phyloP scores from a whole-genome alignment of 2,113 vertebrate genomes.

The Ginglymostoma cirratum region DNA sequence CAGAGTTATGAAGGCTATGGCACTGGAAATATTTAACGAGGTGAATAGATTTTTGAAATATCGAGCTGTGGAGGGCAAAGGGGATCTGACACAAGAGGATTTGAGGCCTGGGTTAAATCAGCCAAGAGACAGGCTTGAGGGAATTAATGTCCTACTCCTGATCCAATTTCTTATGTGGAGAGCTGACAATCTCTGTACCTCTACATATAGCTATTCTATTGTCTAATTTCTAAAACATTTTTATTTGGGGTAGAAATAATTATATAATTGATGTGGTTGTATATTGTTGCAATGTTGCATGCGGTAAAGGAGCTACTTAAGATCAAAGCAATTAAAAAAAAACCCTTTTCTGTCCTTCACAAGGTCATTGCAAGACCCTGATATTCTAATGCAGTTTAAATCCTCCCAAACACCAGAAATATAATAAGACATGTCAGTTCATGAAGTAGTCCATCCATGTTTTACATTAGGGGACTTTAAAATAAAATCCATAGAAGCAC shows the following conservation, averaged over 20 bases:
- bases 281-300: neutral
- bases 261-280: neutral
- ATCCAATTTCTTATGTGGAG: neutral
- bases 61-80: too few species aligned
- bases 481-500: neutral
- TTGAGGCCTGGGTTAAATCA: too few species aligned
- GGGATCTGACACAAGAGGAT: too few species aligned
- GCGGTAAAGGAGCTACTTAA: neutral
- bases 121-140: too few species aligned
- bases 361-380: neutral
- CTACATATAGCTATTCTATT: neutral
- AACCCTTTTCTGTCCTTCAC: neutral
- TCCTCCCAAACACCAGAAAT: neutral
- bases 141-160: too few species aligned
- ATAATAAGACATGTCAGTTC: neutral
- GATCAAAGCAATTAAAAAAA: neutral
- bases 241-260: neutral
- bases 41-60: too few species aligned
- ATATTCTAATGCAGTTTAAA: neutral
- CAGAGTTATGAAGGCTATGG: too few species aligned
- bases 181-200: neutral
- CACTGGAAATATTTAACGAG: too few species aligned
- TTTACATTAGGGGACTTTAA: neutral
- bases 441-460: neutral
- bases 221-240: neutral